phyloP scores from a whole-genome alignment of 2,888 invertebrate species.

The Lochmaea crataegi region DNA sequence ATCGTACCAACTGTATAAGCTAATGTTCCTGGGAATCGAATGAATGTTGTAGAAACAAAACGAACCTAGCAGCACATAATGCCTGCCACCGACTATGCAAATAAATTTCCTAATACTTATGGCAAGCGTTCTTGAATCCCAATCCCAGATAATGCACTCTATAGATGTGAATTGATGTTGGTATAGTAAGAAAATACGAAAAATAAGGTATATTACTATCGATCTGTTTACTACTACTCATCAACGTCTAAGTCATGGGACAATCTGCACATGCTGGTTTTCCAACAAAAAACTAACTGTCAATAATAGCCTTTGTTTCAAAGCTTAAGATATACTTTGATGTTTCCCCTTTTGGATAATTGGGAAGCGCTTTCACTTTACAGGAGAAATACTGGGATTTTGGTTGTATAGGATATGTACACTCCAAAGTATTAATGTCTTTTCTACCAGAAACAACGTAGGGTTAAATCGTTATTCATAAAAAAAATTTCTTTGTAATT shows the following conservation, averaged over 20 bases:
- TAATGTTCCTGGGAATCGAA: constrained; percentile 44
- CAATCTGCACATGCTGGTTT: neutral
- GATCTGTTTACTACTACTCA: neutral
- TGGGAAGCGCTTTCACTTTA: constrained; percentile 4
- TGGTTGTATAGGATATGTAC: neutral
- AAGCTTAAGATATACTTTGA: constrained; percentile 7
- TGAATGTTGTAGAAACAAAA: constrained; percentile 33
- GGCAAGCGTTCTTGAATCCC: constrained; percentile 13
- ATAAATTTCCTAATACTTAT: constrained; percentile 51
- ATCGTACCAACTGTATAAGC: constrained; percentile 29
- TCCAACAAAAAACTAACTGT: neutral
- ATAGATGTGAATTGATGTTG: neutral
- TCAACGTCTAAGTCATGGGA: neutral
- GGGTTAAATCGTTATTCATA: neutral
- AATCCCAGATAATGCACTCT: constrained; percentile 14
- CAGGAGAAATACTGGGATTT: neutral
- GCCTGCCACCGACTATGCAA: constrained; percentile 50
- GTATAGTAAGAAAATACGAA: neutral
- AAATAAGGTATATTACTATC: neutral
- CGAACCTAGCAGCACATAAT: constrained; percentile 32
- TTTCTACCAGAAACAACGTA: constrained; percentile 56
- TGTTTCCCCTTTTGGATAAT: constrained; percentile 5
- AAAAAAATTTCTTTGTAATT: too few relatives aligned
- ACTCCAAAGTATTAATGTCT: neutral
- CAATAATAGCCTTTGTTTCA: constrained; percentile 7